These are phyloP conservation scores for Diplazon laetatorius DNA, from an alignment of 2,888 invertebrate species.

Conservation along the genomic window DNA sequence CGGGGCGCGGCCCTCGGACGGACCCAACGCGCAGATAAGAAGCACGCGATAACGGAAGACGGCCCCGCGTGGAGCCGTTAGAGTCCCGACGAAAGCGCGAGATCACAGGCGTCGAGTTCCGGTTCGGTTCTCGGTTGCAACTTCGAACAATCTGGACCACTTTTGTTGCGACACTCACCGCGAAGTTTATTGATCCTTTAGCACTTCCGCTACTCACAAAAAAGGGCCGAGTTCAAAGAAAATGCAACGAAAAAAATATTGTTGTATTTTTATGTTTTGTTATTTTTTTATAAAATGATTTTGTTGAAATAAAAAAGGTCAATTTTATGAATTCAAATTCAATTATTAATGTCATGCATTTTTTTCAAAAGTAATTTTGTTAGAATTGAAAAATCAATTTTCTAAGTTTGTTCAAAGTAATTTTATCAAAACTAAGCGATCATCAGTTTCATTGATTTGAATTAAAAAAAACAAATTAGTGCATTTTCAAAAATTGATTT, in stretches of 20 bases:
- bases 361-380: too few species aligned
- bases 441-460: too few species aligned
- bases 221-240: background rate
- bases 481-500: too few species aligned
- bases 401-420: too few species aligned
- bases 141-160: background rate
- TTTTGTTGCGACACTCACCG: background rate
- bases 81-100: conserved; percentile 16
- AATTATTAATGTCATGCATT: too few species aligned
- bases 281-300: too few species aligned
- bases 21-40: conserved; percentile 54
- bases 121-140: background rate
- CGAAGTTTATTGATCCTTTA: background rate
- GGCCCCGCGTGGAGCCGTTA: conserved; percentile 57
- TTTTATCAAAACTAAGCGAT: too few species aligned
- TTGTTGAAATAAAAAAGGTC: too few species aligned
- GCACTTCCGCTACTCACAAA: background rate
- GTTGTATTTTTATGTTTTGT: background rate
- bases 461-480: too few species aligned
- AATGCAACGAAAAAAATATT: background rate
- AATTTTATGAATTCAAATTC: too few species aligned
- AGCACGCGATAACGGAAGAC: conserved; percentile 56
- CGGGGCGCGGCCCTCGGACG: conserved; percentile 20
- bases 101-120: too few species aligned
- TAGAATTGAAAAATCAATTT: too few species aligned